These are phyloP conservation scores for Thera britannica DNA, from an alignment of 2,888 invertebrate species.

Conservation along the genomic window DNA sequence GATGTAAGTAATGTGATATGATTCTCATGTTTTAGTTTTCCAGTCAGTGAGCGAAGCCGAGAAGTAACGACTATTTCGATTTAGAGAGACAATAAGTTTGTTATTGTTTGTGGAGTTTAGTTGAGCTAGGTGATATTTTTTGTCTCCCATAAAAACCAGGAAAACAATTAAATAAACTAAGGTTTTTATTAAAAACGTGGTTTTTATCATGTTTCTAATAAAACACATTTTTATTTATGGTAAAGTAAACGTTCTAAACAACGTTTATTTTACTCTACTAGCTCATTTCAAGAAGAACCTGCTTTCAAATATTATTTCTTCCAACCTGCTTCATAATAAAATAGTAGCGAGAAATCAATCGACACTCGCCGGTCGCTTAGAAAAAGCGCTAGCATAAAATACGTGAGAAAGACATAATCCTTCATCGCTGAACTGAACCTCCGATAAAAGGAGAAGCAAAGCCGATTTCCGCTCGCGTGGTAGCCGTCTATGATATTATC, in stretches of 20 bases:
- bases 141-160: too few relatives aligned
- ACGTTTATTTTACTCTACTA: too few relatives aligned
- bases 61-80: background rate
- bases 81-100: background rate
- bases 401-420: slow-evolving; percentile 19
- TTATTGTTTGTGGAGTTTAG: too few relatives aligned
- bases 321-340: background rate
- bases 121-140: too few relatives aligned
- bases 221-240: too few relatives aligned
- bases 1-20: slow-evolving; percentile 20
- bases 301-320: background rate
- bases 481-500: slow-evolving; percentile 39
- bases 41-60: background rate
- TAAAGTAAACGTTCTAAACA: too few relatives aligned
- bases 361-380: slow-evolving; percentile 4
- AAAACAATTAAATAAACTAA: too few relatives aligned
- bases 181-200: too few relatives aligned
- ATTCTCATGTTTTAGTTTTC: slow-evolving; percentile 5
- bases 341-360: slow-evolving; percentile 9
- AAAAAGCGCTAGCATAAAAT: slow-evolving; percentile 5
- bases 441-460: slow-evolving; percentile 21
- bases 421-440: slow-evolving; percentile 16
- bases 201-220: too few relatives aligned
- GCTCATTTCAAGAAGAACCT: too few relatives aligned
- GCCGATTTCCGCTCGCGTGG: slow-evolving; percentile 35